Evolutionary conservation across 2,797 vertebrate species (phyloP).

Genomic region (Sebastes jordani): DNA sequence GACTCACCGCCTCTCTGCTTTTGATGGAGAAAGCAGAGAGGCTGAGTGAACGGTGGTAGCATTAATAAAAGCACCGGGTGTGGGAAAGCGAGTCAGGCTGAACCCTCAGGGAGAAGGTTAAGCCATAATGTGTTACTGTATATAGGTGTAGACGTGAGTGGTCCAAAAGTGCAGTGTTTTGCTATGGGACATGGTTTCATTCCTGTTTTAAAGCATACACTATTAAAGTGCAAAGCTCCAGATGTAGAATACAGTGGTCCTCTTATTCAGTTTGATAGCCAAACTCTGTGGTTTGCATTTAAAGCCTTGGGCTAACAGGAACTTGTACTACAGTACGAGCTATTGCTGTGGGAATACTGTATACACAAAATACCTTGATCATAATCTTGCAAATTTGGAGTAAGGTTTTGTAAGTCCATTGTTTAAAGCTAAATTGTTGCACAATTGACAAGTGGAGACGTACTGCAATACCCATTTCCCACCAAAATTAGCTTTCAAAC

Average conservation of each 20-base stretch:
- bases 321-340: not conserved
- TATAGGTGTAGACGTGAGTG: slow-evolving; percentile 14
- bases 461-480: no score
- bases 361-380: not conserved
- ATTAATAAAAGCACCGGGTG: slow-evolving; percentile 10
- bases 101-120: slow-evolving; percentile 21
- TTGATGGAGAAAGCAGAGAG: slow-evolving; percentile 36
- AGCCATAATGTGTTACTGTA: slow-evolving; percentile 10
- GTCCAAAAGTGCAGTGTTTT: not conserved
- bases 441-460: not conserved
- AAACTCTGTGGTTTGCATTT: not conserved
- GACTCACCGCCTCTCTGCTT: not conserved
- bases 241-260: slow-evolving; percentile 1
- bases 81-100: slow-evolving; percentile 10
- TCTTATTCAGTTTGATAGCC: not conserved
- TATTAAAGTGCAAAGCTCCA: not conserved
- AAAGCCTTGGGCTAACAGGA: not conserved
- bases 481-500: no score
- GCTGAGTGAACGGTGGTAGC: not conserved
- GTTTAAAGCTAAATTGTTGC: not conserved
- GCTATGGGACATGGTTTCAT: not conserved
- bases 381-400: not conserved
- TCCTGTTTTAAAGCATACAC: not conserved
- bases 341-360: not conserved
- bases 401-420: not conserved